Conservation (phyloP, 35 echinoderm and acorn worm genomes). For the Amphiura filiformis region DNA sequence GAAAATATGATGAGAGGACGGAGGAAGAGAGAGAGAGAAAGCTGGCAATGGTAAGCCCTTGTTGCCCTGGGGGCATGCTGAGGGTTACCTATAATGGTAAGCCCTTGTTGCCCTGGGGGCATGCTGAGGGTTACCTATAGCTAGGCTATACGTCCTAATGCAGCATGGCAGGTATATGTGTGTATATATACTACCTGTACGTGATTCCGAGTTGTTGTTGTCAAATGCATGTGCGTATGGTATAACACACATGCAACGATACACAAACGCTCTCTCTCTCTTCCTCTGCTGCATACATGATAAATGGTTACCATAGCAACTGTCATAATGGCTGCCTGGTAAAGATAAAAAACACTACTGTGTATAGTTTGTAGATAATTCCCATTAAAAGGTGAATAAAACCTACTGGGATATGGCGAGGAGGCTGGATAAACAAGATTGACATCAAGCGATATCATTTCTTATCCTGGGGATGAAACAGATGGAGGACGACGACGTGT, state of each 20-base stretch:
- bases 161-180: not conserved
- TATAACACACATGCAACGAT: too few relatives aligned
- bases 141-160: not conserved
- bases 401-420: not conserved
- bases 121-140: not conserved
- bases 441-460: too few relatives aligned
- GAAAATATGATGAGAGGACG: not conserved
- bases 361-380: not conserved
- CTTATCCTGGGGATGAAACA: too few relatives aligned
- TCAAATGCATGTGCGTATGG: too few relatives aligned
- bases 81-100: not conserved
- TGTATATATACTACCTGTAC: not conserved
- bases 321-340: not conserved
- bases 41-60: not conserved
- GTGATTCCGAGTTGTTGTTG: not conserved
- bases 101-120: not conserved
- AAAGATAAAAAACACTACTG: not conserved
- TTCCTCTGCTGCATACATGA: slow-evolving; percentile 2
- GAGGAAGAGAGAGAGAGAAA: too few relatives aligned
- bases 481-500: too few relatives aligned
- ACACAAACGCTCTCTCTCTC: not conserved
- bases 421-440: not conserved
- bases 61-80: not conserved
- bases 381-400: not conserved
- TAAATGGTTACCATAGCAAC: slow-evolving; percentile 2